phyloP scores from a whole-genome alignment of 2,113 vertebrate genomes.

The Poicephalus gulielmi region DNA sequence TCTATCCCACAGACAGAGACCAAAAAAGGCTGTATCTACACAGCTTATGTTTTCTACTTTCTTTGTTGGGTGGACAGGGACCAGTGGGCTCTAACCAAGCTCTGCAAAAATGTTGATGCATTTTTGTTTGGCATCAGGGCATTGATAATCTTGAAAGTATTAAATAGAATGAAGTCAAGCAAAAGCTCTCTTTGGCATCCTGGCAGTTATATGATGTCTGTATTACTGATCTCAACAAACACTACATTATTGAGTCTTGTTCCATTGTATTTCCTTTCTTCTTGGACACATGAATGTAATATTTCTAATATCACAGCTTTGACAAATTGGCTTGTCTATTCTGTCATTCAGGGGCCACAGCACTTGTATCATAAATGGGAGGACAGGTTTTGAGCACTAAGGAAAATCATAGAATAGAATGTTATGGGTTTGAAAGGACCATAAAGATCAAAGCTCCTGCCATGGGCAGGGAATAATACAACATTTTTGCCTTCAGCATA shows the following conservation, averaged over 20 bases:
- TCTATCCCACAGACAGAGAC: neutral
- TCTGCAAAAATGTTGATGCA: neutral
- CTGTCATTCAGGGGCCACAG: neutral
- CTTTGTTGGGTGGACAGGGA: neutral
- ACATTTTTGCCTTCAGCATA: neutral
- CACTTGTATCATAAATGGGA: neutral
- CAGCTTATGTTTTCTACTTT: neutral
- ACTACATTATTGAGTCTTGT: neutral
- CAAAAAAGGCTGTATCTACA: neutral
- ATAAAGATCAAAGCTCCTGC: neutral
- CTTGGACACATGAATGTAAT: neutral
- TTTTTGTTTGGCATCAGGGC: neutral
- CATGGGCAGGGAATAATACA: neutral
- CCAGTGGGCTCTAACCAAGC: neutral
- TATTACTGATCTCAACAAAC: neutral
- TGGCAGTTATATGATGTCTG: neutral
- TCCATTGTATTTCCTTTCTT: neutral
- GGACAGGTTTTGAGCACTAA: neutral
- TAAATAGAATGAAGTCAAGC: neutral
- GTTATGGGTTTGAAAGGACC: neutral
- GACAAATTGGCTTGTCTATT: neutral
- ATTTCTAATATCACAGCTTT: neutral
- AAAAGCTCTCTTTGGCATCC: neutral
- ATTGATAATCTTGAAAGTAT: neutral
- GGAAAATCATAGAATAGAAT: neutral